Percentiles rank a stretch among this genome's conserved stretches.
Evolutionary conservation across 2,797 vertebrate genomes (phyloP).

Genomic region (Brotogeris chrysoptera): DNA sequence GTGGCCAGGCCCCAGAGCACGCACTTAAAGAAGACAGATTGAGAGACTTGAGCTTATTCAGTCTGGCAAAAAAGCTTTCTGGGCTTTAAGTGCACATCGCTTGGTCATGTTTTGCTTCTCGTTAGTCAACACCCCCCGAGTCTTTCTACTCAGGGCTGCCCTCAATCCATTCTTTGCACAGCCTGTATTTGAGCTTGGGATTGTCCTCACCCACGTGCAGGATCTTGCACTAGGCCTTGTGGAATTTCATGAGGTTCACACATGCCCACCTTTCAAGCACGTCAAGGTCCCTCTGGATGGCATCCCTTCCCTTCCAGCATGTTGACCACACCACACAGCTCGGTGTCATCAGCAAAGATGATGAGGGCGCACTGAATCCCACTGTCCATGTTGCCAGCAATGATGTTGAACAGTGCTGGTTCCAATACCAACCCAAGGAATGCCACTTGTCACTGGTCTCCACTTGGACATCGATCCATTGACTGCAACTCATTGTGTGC

Average conservation of each 20-base stretch:
- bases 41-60: background rate
- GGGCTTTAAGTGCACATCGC: background rate
- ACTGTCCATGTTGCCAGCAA: background rate
- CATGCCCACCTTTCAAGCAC: background rate
- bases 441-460: background rate
- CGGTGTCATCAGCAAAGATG: background rate
- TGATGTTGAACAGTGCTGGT: background rate
- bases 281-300: background rate
- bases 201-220: background rate
- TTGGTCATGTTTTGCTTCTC: background rate
- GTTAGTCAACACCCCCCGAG: background rate
- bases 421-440: background rate
- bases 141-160: background rate
- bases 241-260: background rate
- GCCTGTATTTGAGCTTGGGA: background rate
- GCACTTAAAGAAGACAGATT: fast-evolving
- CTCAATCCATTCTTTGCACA: background rate
- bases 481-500: background rate
- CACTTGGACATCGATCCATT: background rate
- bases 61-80: background rate
- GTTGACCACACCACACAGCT: background rate
- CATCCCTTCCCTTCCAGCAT: background rate
- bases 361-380: background rate
- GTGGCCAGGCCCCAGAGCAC: background rate
- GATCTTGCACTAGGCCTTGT: background rate